phyloP scores from a whole-genome alignment of 2,797 vertebrate species.

The Dendrocincla tyrannina region DNA sequence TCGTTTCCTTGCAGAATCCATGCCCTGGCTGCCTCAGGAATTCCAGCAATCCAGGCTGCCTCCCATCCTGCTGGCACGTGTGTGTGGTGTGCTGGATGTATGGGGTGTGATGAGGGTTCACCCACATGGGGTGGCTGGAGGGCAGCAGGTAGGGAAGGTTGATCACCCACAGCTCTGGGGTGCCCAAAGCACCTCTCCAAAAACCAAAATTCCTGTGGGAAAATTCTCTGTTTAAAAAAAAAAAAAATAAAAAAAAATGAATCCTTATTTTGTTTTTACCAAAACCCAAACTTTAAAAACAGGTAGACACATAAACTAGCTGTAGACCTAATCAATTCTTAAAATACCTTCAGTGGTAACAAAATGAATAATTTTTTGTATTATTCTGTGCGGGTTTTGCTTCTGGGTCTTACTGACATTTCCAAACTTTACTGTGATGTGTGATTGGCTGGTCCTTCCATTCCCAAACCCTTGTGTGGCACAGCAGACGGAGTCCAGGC shows the following conservation, averaged over 20 bases:
- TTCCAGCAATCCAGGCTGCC: background rate
- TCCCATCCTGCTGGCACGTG: accelerated
- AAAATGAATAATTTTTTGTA: background rate
- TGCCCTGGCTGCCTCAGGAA: background rate
- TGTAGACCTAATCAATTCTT: background rate
- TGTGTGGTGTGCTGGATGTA: accelerated
- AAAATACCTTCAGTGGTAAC: background rate
- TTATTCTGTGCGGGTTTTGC: background rate
- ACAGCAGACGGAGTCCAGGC: background rate
- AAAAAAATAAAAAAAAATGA: background rate
- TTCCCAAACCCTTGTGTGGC: background rate
- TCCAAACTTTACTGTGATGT: background rate
- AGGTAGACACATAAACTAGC: background rate
- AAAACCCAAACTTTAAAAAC: background rate
- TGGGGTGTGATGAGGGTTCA: accelerated
- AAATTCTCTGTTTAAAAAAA: background rate
- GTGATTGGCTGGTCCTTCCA: background rate
- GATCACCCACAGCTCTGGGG: background rate
- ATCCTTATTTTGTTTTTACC: background rate
- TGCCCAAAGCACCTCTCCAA: background rate
- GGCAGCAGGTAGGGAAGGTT: background rate
- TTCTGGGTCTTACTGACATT: background rate
- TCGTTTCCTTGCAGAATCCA: background rate
- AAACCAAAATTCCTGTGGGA: background rate
- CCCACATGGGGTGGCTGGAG: accelerated